These are phyloP conservation scores for Pelodytes ibericus DNA, from an alignment of 2,797 vertebrate species.

Conservation along the genomic window DNA sequence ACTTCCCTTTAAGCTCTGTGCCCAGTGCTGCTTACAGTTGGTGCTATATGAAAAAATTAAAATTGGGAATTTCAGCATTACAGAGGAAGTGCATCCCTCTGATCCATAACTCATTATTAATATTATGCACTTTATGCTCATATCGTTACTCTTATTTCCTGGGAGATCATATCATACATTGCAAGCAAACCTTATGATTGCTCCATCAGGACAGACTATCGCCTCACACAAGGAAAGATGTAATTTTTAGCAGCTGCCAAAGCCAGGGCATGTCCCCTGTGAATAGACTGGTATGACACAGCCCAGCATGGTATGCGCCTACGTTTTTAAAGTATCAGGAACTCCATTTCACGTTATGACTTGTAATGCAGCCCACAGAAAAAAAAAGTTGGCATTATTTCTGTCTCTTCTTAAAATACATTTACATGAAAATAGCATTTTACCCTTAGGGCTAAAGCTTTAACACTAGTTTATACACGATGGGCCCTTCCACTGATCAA, in stretches of 20 bases:
- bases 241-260: constrained; percentile 19
- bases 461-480: constrained; percentile 26
- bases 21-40: no score
- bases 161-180: not conserved
- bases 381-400: not conserved
- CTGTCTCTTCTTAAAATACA: not conserved
- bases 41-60: no score
- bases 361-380: constrained; percentile 11
- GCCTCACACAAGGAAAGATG: no score
- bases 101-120: no score
- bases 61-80: no score
- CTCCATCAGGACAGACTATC: no score
- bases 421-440: constrained; percentile 10
- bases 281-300: not conserved
- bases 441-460: constrained; percentile 14
- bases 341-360: constrained; percentile 25
- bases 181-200: not conserved
- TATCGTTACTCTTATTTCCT: no score
- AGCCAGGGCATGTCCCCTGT: not conserved
- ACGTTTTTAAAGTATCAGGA: constrained; percentile 19
- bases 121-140: no score
- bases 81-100: no score
- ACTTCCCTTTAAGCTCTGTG: no score
- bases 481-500: constrained; percentile 31
- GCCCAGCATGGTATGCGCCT: constrained; percentile 18